These are phyloP conservation scores for Ormyrus nitidulus DNA, from an alignment of 2,888 invertebrate genomes.

Conservation along the genomic window DNA sequence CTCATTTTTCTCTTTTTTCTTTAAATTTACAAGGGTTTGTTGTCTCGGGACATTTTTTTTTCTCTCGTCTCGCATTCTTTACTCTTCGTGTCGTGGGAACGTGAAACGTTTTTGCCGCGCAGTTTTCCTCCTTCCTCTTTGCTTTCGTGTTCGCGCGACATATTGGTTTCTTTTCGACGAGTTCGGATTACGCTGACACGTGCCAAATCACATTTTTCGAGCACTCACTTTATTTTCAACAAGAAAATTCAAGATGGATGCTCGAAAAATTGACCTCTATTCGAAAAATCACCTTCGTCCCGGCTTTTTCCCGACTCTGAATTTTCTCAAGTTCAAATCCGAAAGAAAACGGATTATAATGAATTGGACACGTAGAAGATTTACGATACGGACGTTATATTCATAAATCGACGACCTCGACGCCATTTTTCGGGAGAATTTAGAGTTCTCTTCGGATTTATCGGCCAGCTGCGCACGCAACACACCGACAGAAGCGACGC, in stretches of 20 bases:
- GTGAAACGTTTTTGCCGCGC: not conserved
- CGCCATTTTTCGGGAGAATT: constrained; percentile 24
- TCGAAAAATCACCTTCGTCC: too few species aligned
- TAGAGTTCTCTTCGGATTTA: constrained; percentile 15
- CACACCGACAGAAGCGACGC: not conserved
- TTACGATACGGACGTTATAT: too few species aligned
- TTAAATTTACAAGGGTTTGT: constrained; percentile 3
- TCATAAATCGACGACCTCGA: not conserved
- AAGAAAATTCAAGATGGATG: constrained; percentile 3
- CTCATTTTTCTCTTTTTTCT: constrained; percentile 28
- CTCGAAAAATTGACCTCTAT: not conserved
- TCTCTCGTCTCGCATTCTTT: constrained; percentile 8
- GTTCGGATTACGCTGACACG: not conserved
- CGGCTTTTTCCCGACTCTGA: too few species aligned
- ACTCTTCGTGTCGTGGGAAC: not conserved
- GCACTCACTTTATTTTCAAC: not conserved
- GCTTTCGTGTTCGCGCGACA: not conserved
- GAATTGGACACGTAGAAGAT: too few species aligned
- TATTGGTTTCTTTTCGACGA: not conserved
- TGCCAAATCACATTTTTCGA: too few species aligned
- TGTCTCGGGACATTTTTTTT: constrained; percentile 36
- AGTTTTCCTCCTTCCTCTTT: not conserved
- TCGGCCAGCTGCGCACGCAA: constrained; percentile 46
- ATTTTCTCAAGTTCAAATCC: too few species aligned
- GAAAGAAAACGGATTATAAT: too few species aligned